Base-by-base conservation (phyloP, 2,888 invertebrate genomes). In the Volucella inanis region DNA sequence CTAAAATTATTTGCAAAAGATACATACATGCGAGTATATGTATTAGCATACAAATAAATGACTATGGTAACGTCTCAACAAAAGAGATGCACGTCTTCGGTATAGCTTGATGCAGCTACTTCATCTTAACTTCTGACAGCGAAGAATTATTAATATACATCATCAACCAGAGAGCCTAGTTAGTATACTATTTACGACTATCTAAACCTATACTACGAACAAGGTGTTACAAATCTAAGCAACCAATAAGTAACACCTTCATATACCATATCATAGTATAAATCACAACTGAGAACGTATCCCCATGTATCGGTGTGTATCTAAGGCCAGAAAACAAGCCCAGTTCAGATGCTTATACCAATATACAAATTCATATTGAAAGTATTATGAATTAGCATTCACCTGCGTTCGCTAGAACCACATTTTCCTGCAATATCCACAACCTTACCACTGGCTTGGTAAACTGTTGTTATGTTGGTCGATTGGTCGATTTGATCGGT, bases 361-460 rank as follows among this genome's bases (percentile, higher is more conserved):
- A 43, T 67, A 45, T 59, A 22, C 31, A 31, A 68, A 68, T 49
- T 80, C 55, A 75, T 68, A 68, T 50, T 45, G 38, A 52, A 80
- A 65, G 45, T 71, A 71, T 77, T 77, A 82, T 67, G 77, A 77
- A 79, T 83, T 83, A 83, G 64, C 83, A 83, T 83, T 79, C 83
- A 79, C 71, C 71, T 82, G 82, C 18, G 61, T 47, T 74, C 43
- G 47, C 15, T 31, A 6, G 31, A 31, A 31, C 31, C 31, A 31
- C 4, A 4, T 31, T 31, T 31, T 6, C 31, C 31, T 31, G 31
- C 31, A 31, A 31, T 31, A 4, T 31, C 31, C 31, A 31, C 31
- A 6, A 31, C 31, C 31, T 31, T 31, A 31, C 31, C 6, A 4
- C 31, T 31, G 1, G 31, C 31, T 31, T 4, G 31, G 31, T 31